Evolutionary conservation across 2,113 vertebrate species (phyloP), one percentile per base, ranked within the genome.

Genomic region (Syrmaticus mikado): DNA sequence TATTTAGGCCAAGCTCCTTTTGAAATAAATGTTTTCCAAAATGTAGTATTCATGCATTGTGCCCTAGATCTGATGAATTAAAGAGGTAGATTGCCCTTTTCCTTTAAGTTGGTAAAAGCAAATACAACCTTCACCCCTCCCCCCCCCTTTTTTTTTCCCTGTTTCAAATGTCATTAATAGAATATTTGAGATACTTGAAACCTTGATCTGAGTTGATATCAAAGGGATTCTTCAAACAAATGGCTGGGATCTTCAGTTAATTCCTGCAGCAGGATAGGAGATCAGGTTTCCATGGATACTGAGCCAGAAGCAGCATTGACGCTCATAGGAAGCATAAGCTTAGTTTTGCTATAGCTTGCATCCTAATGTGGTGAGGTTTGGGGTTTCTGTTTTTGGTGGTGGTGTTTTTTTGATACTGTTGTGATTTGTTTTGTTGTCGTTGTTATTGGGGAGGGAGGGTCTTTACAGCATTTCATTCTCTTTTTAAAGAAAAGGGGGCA

Each of bases 271-370:
- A 92, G 58, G 65, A 95, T 87, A 50, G 82, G 81, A 95, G 93
- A 91, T 41, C 61, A n/a, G 32, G 97, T 97, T 96, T 95, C 96
- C 94, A 97, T 97, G 94, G 96, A 90, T 94, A 97, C 96, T 32
- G 85, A 94, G 60, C 60, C 75, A 95, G 78, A 75, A 92, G 81
- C 71, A 93, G 73, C 85, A 82, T 30, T 57, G 87, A 70, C 78
- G 89, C 52, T 72, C 18, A 21, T 36, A 78, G 91, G 89, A 86
- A 85, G 41, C 75, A 38, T 53, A 81, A 84, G 62, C 73, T 92
- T 46, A 58, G 43, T 55, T 91, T 92, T 6, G 4, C 57, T 83
- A 36, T 50, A 81, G 61, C 77, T 86, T 55, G n/a, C 17, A 90
- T 95, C 77, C 65, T 45, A 76, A 62, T 3, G 7, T 20, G 32